Evolutionary conservation across 2,113 vertebrate genomes (phyloP).

Genomic region (Podarcis cretensis): DNA sequence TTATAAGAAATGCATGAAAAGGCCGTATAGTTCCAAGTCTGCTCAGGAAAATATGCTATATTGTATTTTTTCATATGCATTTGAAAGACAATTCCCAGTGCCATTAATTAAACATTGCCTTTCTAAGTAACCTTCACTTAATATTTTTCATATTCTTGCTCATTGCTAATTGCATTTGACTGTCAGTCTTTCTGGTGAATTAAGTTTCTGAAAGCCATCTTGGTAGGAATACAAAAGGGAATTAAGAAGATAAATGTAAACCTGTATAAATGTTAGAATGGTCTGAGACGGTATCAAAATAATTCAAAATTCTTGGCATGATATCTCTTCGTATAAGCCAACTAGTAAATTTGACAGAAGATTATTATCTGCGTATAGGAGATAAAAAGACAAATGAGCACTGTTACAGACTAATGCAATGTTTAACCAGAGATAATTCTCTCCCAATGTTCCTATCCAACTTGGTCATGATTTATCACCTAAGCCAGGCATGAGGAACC

Average conservation of each 20-base stretch:
- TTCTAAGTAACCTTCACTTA: slow-evolving; percentile 43
- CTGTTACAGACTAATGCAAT: slow-evolving; percentile 1
- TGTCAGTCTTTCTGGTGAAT: slow-evolving; percentile 49
- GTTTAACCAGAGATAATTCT: slow-evolving; percentile 14
- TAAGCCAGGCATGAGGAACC: neutral
- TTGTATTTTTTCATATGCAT: slow-evolving; percentile 16
- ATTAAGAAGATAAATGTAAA: slow-evolving; percentile 33
- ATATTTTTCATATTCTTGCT: slow-evolving; percentile 47
- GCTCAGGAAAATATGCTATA: slow-evolving; percentile 26
- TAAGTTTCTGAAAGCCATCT: slow-evolving; percentile 45
- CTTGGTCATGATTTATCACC: neutral
- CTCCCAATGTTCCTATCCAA: neutral
- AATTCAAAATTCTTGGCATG: slow-evolving; percentile 33
- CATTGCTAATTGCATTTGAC: slow-evolving; percentile 54
- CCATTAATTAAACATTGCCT: slow-evolving; percentile 41
- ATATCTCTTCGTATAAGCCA: slow-evolving; percentile 18
- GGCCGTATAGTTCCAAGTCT: slow-evolving; percentile 36
- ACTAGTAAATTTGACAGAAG: slow-evolving; percentile 29
- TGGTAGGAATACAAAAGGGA: slow-evolving; percentile 42
- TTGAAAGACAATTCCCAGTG: slow-evolving; percentile 38
- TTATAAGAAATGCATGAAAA: slow-evolving; percentile 28
- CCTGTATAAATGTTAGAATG: neutral
- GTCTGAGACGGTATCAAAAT: slow-evolving; percentile 35
- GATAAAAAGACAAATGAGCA: neutral
- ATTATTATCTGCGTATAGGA: slow-evolving; percentile 8